These are phyloP conservation scores for Rhadinocentrus ornatus DNA, from an alignment of 2,797 vertebrate genomes.

Conservation along the genomic window DNA sequence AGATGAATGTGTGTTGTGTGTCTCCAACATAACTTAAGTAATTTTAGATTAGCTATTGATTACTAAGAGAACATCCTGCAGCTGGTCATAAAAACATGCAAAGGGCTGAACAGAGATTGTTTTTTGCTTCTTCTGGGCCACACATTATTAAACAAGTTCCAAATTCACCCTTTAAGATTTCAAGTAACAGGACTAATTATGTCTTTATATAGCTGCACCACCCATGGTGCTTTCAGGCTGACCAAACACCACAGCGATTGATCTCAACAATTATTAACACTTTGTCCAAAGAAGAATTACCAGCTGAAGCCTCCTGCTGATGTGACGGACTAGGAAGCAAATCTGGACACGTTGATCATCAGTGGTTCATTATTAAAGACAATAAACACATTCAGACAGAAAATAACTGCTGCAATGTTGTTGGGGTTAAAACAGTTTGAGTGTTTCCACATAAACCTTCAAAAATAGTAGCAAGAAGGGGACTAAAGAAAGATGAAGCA, in stretches of 20 bases:
- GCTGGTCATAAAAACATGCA: conserved; percentile 2
- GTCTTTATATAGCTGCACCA: conserved; percentile 34
- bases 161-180: conserved; percentile 46
- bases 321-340: conserved; percentile 48
- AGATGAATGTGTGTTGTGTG: conserved; percentile 28
- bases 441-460: not conserved
- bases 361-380: conserved; percentile 38
- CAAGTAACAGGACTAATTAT: conserved; percentile 57
- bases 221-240: conserved; percentile 25
- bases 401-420: conserved; percentile 28
- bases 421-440: conserved; percentile 5
- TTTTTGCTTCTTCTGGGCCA: conserved; percentile 26
- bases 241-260: conserved; percentile 23
- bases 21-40: conserved; percentile 5
- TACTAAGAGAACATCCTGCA: conserved; percentile 2
- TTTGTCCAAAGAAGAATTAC: conserved; percentile 41
- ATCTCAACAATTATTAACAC: conserved; percentile 39
- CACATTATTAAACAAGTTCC: conserved; percentile 41
- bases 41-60: conserved; percentile 57
- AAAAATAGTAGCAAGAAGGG: not conserved
- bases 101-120: conserved; percentile 7
- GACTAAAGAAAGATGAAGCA: not conserved
- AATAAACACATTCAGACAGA: conserved; percentile 32
- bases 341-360: conserved; percentile 35
- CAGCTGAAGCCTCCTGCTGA: conserved; percentile 39